A percentile compares a stretch with the other conserved stretches of the same genome.
phyloP scores from a whole-genome alignment of 2,113 vertebrate genomes.

The Hypomesus transpacificus region DNA sequence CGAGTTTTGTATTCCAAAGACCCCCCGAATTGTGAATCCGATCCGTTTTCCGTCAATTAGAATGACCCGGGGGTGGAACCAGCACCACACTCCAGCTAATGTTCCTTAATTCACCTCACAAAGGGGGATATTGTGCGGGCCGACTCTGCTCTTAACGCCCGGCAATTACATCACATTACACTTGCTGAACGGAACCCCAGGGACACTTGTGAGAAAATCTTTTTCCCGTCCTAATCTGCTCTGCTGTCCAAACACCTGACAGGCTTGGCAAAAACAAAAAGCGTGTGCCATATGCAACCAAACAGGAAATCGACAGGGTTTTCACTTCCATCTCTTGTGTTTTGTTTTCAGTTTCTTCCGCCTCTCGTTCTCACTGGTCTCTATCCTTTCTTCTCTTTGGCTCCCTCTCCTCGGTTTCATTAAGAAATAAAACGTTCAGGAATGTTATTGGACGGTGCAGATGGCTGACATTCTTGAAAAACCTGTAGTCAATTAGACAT shows the following conservation, averaged over 20 bases:
- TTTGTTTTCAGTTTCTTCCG: conserved; percentile 12
- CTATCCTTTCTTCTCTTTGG: conserved; percentile 15
- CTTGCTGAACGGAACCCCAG: conserved; percentile 61
- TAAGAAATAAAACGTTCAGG: conserved; percentile 59
- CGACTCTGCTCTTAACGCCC: conserved; percentile 56
- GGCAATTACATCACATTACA: conserved; percentile 70
- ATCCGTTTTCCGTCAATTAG: conserved; percentile 67
- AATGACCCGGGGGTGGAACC: background rate
- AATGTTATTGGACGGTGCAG: conserved; percentile 49
- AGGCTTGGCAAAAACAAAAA: conserved; percentile 23
- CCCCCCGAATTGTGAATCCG: conserved; percentile 46
- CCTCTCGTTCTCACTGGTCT: conserved; percentile 1
- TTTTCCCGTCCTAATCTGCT: conserved; percentile 48
- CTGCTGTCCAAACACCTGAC: conserved; percentile 57
- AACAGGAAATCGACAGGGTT: conserved; percentile 24
- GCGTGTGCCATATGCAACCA: conserved; percentile 32
- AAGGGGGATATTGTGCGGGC: conserved; percentile 54
- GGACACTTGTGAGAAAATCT: conserved; percentile 42
- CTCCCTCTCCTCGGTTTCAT: conserved; percentile 43
- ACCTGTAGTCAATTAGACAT: conserved; percentile 67
- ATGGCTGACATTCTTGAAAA: conserved; percentile 42
- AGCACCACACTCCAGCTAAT: conserved; percentile 33
- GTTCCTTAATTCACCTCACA: conserved; percentile 63
- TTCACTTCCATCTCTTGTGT: conserved; percentile 10
- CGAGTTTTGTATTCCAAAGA: conserved; percentile 51